Evolutionary conservation across 2,888 invertebrate species (phyloP).

Genomic region (Chrysomela aeneicollis): DNA sequence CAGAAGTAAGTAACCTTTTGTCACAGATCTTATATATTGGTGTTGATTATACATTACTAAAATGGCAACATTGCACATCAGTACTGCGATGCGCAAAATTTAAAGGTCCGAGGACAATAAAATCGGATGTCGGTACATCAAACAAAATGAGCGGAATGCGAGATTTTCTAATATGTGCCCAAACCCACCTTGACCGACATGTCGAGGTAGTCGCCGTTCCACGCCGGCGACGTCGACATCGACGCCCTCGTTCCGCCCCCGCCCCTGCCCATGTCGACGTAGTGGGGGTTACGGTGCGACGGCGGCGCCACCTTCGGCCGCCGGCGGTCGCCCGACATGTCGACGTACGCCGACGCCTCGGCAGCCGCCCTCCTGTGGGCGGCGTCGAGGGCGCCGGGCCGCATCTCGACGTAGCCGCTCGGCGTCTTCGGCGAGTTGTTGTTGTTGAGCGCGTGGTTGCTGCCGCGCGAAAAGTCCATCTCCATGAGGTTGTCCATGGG

Average conservation of each 20-base stretch:
- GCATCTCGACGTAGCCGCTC: constrained; percentile 62
- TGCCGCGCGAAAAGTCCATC: constrained; percentile 70
- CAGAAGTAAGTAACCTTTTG: too few species aligned
- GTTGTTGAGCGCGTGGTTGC: constrained; percentile 56
- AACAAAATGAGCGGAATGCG: too few species aligned
- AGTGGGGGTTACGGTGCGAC: constrained; percentile 40
- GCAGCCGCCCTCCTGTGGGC: constrained; percentile 35
- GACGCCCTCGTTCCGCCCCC: constrained; percentile 48
- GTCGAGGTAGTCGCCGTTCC: constrained; percentile 57
- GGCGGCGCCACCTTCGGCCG: constrained; percentile 6
- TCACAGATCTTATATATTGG: too few species aligned
- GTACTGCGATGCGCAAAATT: too few species aligned
- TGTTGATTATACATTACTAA: too few species aligned
- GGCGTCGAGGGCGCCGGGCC: constrained; percentile 55
- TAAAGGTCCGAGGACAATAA: too few species aligned
- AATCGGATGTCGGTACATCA: too few species aligned
- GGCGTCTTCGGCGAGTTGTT: constrained; percentile 55
- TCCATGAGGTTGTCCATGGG: constrained; percentile 83
- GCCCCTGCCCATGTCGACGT: constrained; percentile 40
- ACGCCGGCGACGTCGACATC: constrained; percentile 47
- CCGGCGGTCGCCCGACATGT: constrained; percentile 57
- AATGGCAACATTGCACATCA: too few species aligned
- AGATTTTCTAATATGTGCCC: too few species aligned
- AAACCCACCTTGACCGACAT: constrained; percentile 49
- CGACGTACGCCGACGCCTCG: constrained; percentile 60